A percentile compares a stretch with the other conserved stretches of the same genome.
Conservation (phyloP, 2,113 vertebrate genomes). For the Erinaceus europaeus region DNA sequence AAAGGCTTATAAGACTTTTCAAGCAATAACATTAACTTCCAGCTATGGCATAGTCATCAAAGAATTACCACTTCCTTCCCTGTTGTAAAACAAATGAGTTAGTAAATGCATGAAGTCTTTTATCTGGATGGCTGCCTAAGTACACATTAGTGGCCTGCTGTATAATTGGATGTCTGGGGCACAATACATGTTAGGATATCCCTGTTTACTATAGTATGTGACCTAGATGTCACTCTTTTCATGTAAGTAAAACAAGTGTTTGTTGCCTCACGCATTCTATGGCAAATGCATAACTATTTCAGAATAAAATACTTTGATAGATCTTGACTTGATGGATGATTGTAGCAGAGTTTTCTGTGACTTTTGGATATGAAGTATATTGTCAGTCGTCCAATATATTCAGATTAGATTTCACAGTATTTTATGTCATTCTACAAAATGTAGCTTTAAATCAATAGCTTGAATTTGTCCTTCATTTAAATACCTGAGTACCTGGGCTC, state of each 20-base stretch:
- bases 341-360: background rate
- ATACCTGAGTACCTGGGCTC: constrained; percentile 41
- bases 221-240: background rate
- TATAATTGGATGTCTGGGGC: background rate
- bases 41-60: background rate
- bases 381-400: background rate
- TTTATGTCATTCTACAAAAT: constrained; percentile 37
- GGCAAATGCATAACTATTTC: background rate
- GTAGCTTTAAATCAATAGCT: constrained; percentile 19
- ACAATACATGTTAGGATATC: background rate
- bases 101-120: background rate
- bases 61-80: background rate
- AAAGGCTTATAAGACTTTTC: background rate
- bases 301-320: background rate
- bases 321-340: background rate
- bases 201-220: background rate
- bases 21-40: background rate
- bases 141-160: background rate
- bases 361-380: background rate
- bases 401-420: background rate
- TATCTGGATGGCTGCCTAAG: background rate
- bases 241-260: background rate
- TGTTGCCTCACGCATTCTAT: background rate
- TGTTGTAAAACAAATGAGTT: background rate
- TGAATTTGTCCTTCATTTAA: constrained; percentile 45